phyloP scores from a whole-genome alignment of 2,113 vertebrate species.

The Mirounga angustirostris region DNA sequence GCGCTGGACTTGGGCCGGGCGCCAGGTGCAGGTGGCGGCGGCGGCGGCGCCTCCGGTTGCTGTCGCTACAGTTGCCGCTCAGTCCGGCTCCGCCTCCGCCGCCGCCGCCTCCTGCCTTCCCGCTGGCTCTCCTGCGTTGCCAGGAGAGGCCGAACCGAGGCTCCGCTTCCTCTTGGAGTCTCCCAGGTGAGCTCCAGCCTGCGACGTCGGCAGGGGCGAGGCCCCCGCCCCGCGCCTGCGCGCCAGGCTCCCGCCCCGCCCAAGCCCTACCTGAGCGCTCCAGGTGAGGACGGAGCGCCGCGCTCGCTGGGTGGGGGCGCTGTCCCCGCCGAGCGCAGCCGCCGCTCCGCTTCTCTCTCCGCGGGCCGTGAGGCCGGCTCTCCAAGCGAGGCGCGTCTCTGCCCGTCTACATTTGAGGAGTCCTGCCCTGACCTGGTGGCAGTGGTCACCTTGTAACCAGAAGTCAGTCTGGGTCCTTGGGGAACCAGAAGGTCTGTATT shows the following conservation, averaged over 20 bases:
- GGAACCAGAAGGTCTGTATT: background rate
- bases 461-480: background rate
- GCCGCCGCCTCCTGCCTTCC: conserved; percentile 76
- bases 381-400: background rate
- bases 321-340: accelerated
- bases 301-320: background rate
- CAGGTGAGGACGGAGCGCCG: conserved; percentile 56
- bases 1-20: conserved; percentile 61
- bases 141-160: conserved; percentile 45
- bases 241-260: conserved; percentile 71
- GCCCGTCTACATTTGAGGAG: background rate
- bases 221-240: conserved; percentile 76
- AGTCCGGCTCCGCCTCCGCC: conserved; percentile 65
- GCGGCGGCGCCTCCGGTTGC: conserved; percentile 60
- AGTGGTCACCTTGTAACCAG: background rate
- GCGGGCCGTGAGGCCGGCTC: background rate
- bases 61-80: conserved; percentile 65
- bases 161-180: conserved; percentile 89
- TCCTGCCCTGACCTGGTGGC: background rate
- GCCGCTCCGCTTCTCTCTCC: background rate
- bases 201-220: conserved; percentile 79
- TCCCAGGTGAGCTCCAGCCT: conserved; percentile 91
- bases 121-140: conserved; percentile 68
- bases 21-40: conserved; percentile 79
- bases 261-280: conserved; percentile 70